Evolutionary conservation across 2,113 vertebrate species (phyloP).

Genomic region (Carassius auratus): DNA sequence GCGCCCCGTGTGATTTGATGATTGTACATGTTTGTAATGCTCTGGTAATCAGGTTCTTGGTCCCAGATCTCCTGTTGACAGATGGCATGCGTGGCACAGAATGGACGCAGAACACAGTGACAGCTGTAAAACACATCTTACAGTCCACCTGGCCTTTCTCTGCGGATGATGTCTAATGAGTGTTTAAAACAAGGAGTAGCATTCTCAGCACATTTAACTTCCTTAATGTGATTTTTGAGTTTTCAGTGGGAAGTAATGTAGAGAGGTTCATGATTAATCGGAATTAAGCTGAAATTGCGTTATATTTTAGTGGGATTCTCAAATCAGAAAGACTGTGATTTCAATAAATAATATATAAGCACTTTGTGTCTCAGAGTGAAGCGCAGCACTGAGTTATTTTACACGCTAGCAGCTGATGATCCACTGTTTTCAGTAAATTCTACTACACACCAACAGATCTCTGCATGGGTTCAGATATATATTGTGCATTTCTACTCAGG

Average conservation of each 20-base stretch:
- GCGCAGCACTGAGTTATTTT: not conserved
- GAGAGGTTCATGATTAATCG: not conserved
- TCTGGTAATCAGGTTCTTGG: constrained; percentile 43
- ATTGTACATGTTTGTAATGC: constrained; percentile 1
- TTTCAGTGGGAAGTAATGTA: not conserved
- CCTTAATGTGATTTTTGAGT: not conserved
- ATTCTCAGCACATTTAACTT: not conserved
- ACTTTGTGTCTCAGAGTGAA: not conserved
- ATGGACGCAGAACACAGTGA: not conserved
- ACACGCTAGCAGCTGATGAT: no score
- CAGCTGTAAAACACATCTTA: constrained; percentile 18
- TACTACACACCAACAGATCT: no score
- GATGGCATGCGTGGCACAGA: constrained; percentile 6
- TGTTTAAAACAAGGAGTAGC: not conserved
- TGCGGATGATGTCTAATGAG: not conserved
- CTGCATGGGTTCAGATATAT: no score
- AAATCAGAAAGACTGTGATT: not conserved
- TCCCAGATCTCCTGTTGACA: constrained; percentile 24
- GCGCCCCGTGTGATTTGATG: not conserved
- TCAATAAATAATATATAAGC: not conserved
- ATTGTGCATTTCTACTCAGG: no score
- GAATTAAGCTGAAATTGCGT: not conserved
- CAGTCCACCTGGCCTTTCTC: constrained; percentile 11
- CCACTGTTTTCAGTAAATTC: no score
- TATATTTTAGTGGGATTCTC: not conserved